phyloP scores from a whole-genome alignment of 2,888 invertebrate genomes.

The Polydrusus cervinus region DNA sequence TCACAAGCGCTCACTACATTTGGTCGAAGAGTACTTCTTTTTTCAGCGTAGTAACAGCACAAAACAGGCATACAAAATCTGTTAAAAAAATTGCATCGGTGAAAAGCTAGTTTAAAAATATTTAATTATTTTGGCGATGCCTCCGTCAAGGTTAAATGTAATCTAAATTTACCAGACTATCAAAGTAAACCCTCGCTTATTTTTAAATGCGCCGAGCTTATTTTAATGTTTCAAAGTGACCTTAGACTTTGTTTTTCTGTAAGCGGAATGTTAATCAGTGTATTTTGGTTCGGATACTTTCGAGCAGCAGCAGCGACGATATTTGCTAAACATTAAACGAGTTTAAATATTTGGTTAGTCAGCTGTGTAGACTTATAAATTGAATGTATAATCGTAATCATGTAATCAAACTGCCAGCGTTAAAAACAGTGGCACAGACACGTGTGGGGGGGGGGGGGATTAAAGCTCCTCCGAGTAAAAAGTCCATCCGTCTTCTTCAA shows the following conservation, averaged over 20 bases:
- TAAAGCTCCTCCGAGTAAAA: too few relatives aligned
- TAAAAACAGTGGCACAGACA: too few relatives aligned
- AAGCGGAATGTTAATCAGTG: slow-evolving; percentile 54
- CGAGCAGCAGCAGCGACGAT: slow-evolving; percentile 34
- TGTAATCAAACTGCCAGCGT: too few relatives aligned
- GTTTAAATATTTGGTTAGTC: slow-evolving; percentile 53
- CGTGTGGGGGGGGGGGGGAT: too few relatives aligned
- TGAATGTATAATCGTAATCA: too few relatives aligned
- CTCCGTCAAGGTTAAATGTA: slow-evolving; percentile 5
- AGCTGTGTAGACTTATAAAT: slow-evolving; percentile 10
- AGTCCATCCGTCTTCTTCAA: too few relatives aligned
- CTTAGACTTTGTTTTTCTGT: slow-evolving; percentile 55
- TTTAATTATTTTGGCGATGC: slow-evolving; percentile 9
- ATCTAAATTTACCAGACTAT: slow-evolving; percentile 29
- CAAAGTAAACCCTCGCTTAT: slow-evolving; percentile 32
- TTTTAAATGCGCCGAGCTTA: slow-evolving; percentile 48
- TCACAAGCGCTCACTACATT: too few relatives aligned
- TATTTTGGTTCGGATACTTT: slow-evolving; percentile 48
- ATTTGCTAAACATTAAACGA: slow-evolving; percentile 50
- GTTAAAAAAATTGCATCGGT: too few relatives aligned
- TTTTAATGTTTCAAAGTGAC: slow-evolving; percentile 51
- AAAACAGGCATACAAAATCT: too few relatives aligned
- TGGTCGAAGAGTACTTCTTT: too few relatives aligned
- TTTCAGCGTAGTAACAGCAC: too few relatives aligned
- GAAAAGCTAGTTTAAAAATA: neutral